A percentile compares a stretch with the other conserved stretches of the same genome.
These are phyloP conservation scores for Scaptomyza parva DNA, from an alignment of 2,888 invertebrate genomes.

Conservation along the genomic window DNA sequence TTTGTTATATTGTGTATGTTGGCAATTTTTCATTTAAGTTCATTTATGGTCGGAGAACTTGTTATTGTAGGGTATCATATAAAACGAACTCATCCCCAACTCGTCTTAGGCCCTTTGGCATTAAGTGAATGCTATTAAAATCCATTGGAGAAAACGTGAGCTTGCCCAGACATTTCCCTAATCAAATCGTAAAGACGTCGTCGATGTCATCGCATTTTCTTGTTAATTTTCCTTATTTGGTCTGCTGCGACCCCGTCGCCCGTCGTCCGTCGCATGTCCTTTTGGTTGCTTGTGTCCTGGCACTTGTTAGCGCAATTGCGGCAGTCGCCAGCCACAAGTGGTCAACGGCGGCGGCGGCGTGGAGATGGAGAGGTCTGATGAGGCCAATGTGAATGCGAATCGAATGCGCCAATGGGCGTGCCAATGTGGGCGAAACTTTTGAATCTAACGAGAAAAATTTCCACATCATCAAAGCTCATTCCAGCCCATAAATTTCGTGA, in stretches of 20 bases:
- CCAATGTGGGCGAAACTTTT: conserved; percentile 66
- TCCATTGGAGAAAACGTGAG: conserved; percentile 31
- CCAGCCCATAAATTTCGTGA: conserved; percentile 85
- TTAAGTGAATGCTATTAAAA: conserved; percentile 9
- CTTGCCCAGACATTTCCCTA: conserved; percentile 79
- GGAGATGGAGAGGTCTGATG: conserved; percentile 68
- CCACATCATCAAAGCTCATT: conserved; percentile 85
- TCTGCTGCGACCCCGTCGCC: conserved; percentile 29
- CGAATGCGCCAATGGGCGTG: conserved; percentile 15
- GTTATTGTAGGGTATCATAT: no score
- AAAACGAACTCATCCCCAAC: no score
- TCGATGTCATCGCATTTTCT: conserved; percentile 70
- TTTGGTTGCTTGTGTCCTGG: conserved; percentile 10
- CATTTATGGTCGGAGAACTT: no score
- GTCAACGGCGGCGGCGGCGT: conserved; percentile 64
- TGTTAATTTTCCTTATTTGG: conserved; percentile 62
- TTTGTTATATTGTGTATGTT: no score
- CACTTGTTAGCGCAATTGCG: conserved; percentile 62
- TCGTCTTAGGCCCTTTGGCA: background rate
- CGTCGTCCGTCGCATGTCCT: conserved; percentile 17
- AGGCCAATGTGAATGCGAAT: conserved; percentile 65
- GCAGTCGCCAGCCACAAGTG: conserved; percentile 75
- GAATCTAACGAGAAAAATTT: conserved; percentile 84
- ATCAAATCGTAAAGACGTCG: conserved; percentile 72
- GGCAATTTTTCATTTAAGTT: no score